Conservation (phyloP, 2,113 vertebrate species). For the Engystomops pustulosus region DNA sequence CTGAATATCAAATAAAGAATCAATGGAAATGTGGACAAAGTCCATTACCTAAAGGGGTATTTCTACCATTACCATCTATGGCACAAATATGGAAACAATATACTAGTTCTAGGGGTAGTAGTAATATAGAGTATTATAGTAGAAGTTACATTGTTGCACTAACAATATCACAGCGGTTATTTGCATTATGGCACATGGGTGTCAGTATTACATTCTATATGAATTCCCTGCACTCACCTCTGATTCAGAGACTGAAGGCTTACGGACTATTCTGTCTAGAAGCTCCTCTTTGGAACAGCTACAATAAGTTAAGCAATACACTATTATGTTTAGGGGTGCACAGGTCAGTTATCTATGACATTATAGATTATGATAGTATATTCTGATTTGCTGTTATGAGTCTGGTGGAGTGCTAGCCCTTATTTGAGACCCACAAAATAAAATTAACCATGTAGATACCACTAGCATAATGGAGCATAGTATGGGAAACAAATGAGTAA, state of each 20-base stretch:
- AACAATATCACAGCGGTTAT: neutral
- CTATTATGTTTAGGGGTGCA: neutral
- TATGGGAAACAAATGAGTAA: no score
- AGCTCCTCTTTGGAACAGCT: slow-evolving; percentile 92
- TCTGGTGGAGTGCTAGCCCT: no score
- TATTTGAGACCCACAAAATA: no score
- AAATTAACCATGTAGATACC: no score
- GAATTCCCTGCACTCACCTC: slow-evolving; percentile 78
- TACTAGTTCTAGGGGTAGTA: neutral
- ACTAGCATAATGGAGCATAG: no score
- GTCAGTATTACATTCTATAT: neutral
- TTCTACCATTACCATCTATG: neutral
- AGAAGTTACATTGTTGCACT: neutral
- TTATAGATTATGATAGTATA: neutral
- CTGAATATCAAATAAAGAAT: neutral
- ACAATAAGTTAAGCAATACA: slow-evolving; percentile 70
- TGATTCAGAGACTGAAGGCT: slow-evolving; percentile 84
- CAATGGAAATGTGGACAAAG: neutral
- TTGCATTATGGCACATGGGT: neutral
- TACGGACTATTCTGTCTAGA: slow-evolving; percentile 87
- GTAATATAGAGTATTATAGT: no score
- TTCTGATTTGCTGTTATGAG: neutral
- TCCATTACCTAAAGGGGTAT: neutral
- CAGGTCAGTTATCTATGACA: neutral
- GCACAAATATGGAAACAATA: neutral